A percentile compares a stretch with the other conserved stretches of the same genome.
These are phyloP conservation scores for Cheilosia pagana DNA, from an alignment of 2,888 invertebrate genomes.

Conservation along the genomic window DNA sequence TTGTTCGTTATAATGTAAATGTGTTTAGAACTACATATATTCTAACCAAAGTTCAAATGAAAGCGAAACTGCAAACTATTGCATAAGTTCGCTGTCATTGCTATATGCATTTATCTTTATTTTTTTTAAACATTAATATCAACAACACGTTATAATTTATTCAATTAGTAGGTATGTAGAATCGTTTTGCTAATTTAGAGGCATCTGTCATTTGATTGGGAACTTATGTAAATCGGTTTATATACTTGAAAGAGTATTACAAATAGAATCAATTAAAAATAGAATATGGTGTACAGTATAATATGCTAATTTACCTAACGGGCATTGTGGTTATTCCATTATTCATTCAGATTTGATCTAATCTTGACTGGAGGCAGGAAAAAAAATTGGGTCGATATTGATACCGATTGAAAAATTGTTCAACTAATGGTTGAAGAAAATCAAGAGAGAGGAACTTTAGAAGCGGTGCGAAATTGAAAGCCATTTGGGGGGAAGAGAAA, in stretches of 20 bases:
- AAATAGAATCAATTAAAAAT: neutral
- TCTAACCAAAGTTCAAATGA: neutral
- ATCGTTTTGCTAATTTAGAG: neutral
- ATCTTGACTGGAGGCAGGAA: neutral
- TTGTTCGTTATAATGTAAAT: neutral
- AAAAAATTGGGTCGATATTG: neutral
- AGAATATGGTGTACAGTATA: neutral
- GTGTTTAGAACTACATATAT: neutral
- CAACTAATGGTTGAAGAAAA: too few species aligned
- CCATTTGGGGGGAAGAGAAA: too few species aligned
- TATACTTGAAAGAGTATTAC: neutral
- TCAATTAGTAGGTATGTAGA: neutral
- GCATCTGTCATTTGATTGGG: neutral
- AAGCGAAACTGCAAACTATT: neutral
- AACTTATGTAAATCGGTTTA: neutral
- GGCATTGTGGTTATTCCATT: neutral
- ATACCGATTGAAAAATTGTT: too few species aligned
- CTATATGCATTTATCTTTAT: neutral
- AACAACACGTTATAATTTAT: neutral
- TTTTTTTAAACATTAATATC: neutral
- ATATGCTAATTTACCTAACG: slow-evolving; percentile 1
- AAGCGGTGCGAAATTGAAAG: too few species aligned
- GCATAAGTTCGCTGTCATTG: neutral
- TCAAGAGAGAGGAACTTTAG: too few species aligned
- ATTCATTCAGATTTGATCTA: neutral